Base-by-base conservation (phyloP, 37 sponge, comb jelly and placozoan genomes). In the Ianthella basta region DNA sequence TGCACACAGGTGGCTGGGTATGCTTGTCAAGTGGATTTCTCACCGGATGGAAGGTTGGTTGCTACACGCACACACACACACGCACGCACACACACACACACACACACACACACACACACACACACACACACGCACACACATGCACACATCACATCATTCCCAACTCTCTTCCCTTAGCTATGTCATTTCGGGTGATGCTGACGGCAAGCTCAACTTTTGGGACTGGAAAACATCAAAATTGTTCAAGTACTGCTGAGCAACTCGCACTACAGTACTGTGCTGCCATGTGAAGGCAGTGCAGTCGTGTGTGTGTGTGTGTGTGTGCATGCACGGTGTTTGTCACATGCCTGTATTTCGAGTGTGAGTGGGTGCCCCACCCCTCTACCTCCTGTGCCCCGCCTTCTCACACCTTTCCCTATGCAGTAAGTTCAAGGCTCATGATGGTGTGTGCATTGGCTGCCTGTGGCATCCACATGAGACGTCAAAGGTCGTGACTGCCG, bases 381-480 rank as follows among this genome's bases (percentile, higher is more conserved):
- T 36, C 75, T 73, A 6, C 12, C 4, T 37, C 81, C 4, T 79
- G 4, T n/a, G 23, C 21, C 50, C 27, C 36, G 21, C n/a, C 27
- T 53, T 86, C 56, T 21, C 54, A 15, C 35, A 39, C 81, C 35
- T 16, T 35, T 79, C 29, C 33, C 29, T 0, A 5, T 84, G 77
- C 69, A 96, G 93, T 34, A 92, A 97, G 60, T 91, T 98, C 72
- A 96, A 96, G 86, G 99, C 97, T 0, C 99, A 98, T 81, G 93
- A 92, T 21, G 80, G 84, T 25, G 99, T 98, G 82, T 98, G 99
- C 84, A 96, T 98, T 73, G 91, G 97, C 65, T 90, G 91, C 40
- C 80, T 82, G 59, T 98, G 99, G 99, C 86, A 92, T 23, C 99
- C 99, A 19, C 97, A 96, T 65, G 99, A 98, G 85, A 98, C 99